phyloP scores from a whole-genome alignment of 2,113 vertebrate genomes.

The Nothocercus nigrocapillus region DNA sequence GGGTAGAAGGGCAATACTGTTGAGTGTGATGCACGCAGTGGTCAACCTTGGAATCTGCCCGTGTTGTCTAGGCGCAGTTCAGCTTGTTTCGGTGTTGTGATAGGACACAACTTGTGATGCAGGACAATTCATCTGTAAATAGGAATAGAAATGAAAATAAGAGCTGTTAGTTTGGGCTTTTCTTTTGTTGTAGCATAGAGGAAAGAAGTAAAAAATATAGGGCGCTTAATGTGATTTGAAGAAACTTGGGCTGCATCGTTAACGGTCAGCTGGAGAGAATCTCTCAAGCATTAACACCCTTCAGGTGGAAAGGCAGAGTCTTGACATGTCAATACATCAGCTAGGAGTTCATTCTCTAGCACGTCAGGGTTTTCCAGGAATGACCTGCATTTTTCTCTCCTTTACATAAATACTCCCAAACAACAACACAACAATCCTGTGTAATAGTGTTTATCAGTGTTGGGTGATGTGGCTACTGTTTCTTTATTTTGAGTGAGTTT shows the following conservation, averaged over 20 bases:
- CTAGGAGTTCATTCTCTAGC: not conserved
- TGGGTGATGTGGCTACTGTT: not conserved
- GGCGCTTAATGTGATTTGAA: not conserved
- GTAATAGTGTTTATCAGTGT: not conserved
- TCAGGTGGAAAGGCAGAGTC: not conserved
- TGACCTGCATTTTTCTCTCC: not conserved
- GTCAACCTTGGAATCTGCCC: rapidly evolving
- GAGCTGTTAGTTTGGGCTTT: not conserved
- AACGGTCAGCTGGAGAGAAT: not conserved
- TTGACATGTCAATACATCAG: not conserved
- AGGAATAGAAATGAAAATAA: not conserved
- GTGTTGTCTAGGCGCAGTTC: not conserved
- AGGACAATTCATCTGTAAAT: not conserved
- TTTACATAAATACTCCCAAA: not conserved
- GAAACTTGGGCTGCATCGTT: not conserved
- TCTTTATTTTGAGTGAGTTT: not conserved
- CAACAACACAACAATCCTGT: not conserved
- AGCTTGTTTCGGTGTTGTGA: not conserved
- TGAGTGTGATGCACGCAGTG: not conserved
- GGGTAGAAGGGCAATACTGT: not conserved
- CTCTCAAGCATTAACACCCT: not conserved
- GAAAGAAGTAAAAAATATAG: not conserved
- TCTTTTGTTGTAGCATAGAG: not conserved
- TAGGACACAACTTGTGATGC: not conserved
- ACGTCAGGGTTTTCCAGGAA: not conserved